phyloP scores from a whole-genome alignment of 2,888 invertebrate species.

The Caenorhabditis doughertyi region DNA sequence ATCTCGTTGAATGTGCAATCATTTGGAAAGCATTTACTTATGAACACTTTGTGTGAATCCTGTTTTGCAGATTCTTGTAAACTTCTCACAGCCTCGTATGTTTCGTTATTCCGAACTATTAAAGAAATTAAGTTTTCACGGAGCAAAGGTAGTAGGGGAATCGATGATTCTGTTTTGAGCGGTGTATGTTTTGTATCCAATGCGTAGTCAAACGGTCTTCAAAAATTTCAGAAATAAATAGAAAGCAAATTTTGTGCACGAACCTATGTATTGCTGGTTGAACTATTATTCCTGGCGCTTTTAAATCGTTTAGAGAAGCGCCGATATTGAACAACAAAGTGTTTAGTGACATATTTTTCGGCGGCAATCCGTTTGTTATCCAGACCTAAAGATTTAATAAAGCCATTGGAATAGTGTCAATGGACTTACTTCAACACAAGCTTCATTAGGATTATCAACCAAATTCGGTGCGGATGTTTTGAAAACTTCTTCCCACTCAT shows the following conservation, averaged over 20 bases:
- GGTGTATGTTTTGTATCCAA: background rate
- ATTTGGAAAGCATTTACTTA: constrained; percentile 16
- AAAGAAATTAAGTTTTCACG: constrained; percentile 42
- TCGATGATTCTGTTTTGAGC: background rate
- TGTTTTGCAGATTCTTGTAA: constrained; percentile 7
- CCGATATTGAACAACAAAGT: constrained; percentile 46
- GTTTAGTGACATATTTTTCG: background rate
- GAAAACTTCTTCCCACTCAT: constrained; percentile 42
- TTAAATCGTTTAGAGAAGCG: background rate
- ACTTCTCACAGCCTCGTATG: background rate
- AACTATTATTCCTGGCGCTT: background rate
- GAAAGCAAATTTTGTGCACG: background rate
- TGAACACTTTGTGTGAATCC: background rate
- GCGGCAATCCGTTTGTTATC: constrained; percentile 25
- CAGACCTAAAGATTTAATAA: background rate
- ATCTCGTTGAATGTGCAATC: constrained; percentile 2
- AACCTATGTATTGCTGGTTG: constrained; percentile 28
- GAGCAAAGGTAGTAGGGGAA: constrained; percentile 59
- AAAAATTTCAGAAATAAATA: background rate
- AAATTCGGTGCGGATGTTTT: constrained; percentile 17
- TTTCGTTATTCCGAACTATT: background rate
- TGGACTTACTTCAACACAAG: constrained; percentile 64
- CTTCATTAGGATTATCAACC: constrained; percentile 35
- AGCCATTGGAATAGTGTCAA: background rate
- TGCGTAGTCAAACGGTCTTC: constrained; percentile 56